These are phyloP conservation scores for Ophiothrix spiculata DNA, from an alignment of 35 echinoderm and acorn worm species.

Conservation along the genomic window DNA sequence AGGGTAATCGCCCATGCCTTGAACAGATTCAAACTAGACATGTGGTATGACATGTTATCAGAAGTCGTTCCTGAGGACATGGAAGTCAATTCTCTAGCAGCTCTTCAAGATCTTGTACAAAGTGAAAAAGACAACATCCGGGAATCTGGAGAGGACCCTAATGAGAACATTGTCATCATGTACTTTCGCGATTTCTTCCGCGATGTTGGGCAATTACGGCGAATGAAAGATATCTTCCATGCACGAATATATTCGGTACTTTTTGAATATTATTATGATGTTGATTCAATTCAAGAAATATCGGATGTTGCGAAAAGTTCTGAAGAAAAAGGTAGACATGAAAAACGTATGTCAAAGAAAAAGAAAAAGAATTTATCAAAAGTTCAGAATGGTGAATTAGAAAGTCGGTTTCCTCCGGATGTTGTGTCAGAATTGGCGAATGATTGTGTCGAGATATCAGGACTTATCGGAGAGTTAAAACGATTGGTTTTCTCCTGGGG, in stretches of 20 bases:
- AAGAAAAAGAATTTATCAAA: background rate
- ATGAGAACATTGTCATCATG: background rate
- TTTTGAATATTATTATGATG: constrained; percentile 80
- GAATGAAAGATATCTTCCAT: constrained; percentile 51
- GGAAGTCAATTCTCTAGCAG: background rate
- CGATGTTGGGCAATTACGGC: constrained; percentile 45
- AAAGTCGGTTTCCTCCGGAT: constrained; percentile 20
- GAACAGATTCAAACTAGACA: constrained; percentile 30
- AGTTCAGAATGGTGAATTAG: background rate
- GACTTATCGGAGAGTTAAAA: constrained; percentile 48
- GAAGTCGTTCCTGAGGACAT: constrained; percentile 46
- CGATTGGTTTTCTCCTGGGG: constrained; percentile 49
- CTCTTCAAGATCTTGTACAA: constrained; percentile 7
- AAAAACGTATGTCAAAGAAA: background rate
- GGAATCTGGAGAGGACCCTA: background rate
- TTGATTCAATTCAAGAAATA: constrained; percentile 20
- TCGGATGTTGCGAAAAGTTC: background rate
- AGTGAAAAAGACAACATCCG: background rate
- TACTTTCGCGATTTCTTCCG: constrained; percentile 24
- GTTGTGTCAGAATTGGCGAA: constrained; percentile 31
- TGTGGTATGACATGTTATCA: constrained; percentile 40
- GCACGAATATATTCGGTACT: constrained; percentile 66
- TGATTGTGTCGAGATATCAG: constrained; percentile 58
- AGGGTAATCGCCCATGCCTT: constrained; percentile 6
- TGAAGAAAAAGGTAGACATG: background rate